Base-by-base conservation (phyloP, 2,888 invertebrate species). In the Cephalotes varians region DNA sequence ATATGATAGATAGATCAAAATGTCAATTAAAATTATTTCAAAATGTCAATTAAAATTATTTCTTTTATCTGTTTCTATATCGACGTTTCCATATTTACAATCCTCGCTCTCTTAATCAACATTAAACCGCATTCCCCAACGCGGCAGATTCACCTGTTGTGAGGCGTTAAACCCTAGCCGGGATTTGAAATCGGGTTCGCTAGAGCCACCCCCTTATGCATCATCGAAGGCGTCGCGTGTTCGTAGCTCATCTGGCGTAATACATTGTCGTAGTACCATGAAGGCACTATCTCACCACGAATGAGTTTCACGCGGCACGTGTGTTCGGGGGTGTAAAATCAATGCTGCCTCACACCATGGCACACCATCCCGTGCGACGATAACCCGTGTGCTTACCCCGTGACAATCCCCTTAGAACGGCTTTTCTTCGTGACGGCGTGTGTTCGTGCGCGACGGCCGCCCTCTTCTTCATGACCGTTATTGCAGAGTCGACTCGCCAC, bases 161-260 rank as follows among this genome's bases (percentile, higher is more conserved):
- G 86, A 88, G 85, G 85, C 86, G 71, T 58, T 85, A 92, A 92
- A 90, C 90, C 86, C 88, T 85, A 82, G 72, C 65, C 56, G 82
- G 85, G 87, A 87, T 89, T 87, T 85, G 88, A 86, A 86, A 90
- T 89, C 82, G 82, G 85, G 77, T 76, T 89, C 85, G 81, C 72
- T 86, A 81, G 76, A 69, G 15, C 25, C 73, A 62, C n/a, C 69
- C 47, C 7, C 67, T 84, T 82, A 89, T 89, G 85, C 87, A 91
- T 93, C 92, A 93, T 92, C 89, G 88, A 83, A 88, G 88, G 81
- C 87, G 91, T 94, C 92, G 94, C 94, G 94, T 94, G 94, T 90
- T 92, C 90, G 83, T 86, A 91, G 92, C 92, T 94, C 93, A 93
- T 94, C 93, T 92, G 91, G 91, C 88, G 88, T 83, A 67, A 86